Conservation (phyloP, 2,888 invertebrate genomes). For the Ichneumoninae sp. region DNA sequence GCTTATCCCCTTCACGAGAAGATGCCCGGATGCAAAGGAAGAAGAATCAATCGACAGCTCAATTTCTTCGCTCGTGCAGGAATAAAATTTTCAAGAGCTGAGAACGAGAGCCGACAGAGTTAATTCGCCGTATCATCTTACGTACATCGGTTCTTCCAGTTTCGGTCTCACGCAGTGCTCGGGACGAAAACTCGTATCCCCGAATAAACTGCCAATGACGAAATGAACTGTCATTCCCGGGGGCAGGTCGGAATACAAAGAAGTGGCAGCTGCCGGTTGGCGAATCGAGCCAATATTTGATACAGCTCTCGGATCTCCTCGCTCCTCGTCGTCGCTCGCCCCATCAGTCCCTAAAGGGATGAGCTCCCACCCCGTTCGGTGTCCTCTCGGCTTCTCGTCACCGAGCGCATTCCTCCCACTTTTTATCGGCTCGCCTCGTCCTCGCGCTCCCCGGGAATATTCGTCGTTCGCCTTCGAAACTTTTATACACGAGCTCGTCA, state of each 20-base stretch:
- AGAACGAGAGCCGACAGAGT: background rate
- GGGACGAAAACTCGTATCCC: conserved; percentile 46
- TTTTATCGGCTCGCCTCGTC: conserved; percentile 72
- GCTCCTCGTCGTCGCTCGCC: conserved; percentile 33
- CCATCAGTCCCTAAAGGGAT: conserved; percentile 68
- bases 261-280: conserved; percentile 78
- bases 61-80: background rate
- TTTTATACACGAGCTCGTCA: conserved; percentile 12
- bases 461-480: conserved; percentile 47
- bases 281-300: conserved; percentile 79
- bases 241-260: conserved; percentile 71
- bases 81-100: background rate
- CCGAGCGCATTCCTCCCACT: conserved; percentile 77
- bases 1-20: background rate
- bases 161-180: conserved; percentile 50
- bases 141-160: conserved; percentile 21
- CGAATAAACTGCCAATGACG: conserved; percentile 62
- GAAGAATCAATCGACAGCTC: background rate
- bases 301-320: conserved; percentile 71
- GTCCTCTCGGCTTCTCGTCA: conserved; percentile 67
- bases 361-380: conserved; percentile 71
- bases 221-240: conserved; percentile 70
- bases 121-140: background rate
- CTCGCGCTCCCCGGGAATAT: conserved; percentile 54
- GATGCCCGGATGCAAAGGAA: background rate